Evolutionary conservation across 2,113 vertebrate species (phyloP), one percentile per base, ranked within the genome.

Genomic region (Gallinago undulata): DNA sequence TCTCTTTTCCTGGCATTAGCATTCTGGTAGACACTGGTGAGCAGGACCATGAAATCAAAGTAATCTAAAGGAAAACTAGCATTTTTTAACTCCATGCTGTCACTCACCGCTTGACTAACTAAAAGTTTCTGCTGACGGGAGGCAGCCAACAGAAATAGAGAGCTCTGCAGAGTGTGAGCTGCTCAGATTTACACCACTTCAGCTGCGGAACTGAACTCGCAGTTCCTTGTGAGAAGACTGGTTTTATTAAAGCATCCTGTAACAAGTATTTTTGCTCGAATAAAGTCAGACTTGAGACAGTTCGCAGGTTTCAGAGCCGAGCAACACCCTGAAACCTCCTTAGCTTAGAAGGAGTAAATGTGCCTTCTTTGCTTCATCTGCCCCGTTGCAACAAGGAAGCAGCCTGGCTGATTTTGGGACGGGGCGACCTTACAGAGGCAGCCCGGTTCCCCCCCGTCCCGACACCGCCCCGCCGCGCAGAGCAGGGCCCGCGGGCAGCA

Each of bases 391-490:
- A 4, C 6, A 2, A 6, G 30, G 66, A 7, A 15, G 50, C 19
- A 1, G 45, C 5, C 77, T 0, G 48, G 4, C 69, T 0, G 15
- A 11, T 2, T 17, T 3, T 2, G 11, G 4, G 4, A 12, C 7
- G 5, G 63, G 27, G 8, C 13, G 18, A 2, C 18, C 3, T 41
- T 1, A 4, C 3, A 10, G 35, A 2, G 1, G 19, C 57, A 9
- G 45, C 21, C 28, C 7, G 43, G 21, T 37, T 24, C 47, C 77
- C 76, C 4, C 41, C 41, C 1, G n/a, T 2, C 11, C 3, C 2
- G 45, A 1, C 3, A 27, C 4, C 27, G 19, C 31, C 59, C 19
- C 8, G 62, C 35, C 41, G 8, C 1, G 22, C 63, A 28, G 11
- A 21, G 21, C 27, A 28, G 19, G 27, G 21, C 27, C 48, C 6